Conservation (phyloP, 1,140 invertebrate genomes). For the Condylostylus longicornis region DNA sequence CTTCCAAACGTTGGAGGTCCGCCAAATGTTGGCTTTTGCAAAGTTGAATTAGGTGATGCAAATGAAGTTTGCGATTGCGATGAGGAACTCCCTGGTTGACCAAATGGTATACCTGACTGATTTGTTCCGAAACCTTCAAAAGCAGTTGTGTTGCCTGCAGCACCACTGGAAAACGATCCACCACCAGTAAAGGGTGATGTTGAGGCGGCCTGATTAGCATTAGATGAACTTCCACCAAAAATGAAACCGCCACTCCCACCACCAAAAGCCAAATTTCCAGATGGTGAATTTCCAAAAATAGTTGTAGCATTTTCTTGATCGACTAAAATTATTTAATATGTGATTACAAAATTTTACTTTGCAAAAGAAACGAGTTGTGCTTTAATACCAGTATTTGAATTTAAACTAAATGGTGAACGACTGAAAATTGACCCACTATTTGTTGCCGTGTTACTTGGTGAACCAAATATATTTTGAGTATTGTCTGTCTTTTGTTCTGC, state of each 20-base stretch:
- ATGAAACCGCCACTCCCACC: constrained; percentile 13
- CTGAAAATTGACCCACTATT: too few relatives aligned
- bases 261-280: constrained; percentile 7
- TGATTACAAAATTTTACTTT: too few relatives aligned
- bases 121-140: constrained; percentile 11
- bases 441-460: too few relatives aligned
- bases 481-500: too few relatives aligned
- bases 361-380: too few relatives aligned
- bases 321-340: too few relatives aligned
- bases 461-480: too few relatives aligned
- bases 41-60: constrained; percentile 24
- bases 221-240: constrained; percentile 15
- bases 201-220: constrained; percentile 8
- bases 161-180: constrained; percentile 23
- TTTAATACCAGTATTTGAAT: too few relatives aligned
- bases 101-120: constrained; percentile 9
- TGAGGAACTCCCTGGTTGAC: constrained; percentile 11
- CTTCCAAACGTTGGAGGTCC: constrained; percentile 24
- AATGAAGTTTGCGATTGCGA: constrained; percentile 30
- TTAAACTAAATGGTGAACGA: too few relatives aligned
- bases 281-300: not conserved
- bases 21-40: constrained; percentile 14
- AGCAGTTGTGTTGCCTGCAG: constrained; percentile 3
- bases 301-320: not conserved
- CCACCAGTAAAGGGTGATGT: constrained; percentile 10